Percentiles rank a stretch among this genome's conserved stretches.
phyloP scores from a whole-genome alignment of 2,113 vertebrate genomes.

The Noctilio leporinus region DNA sequence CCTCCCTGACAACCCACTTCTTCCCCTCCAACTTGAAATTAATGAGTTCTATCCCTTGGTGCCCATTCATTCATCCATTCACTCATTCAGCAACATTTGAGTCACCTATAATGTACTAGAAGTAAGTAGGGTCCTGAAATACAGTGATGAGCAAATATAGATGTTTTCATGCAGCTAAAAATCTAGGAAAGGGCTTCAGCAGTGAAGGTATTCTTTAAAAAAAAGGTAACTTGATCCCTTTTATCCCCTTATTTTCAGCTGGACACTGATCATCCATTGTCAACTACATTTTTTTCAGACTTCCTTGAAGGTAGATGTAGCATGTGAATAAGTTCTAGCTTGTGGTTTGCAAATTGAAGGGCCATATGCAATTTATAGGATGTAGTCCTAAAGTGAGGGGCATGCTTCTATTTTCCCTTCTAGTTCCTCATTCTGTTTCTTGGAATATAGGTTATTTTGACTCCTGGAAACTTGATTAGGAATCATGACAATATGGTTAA shows the following conservation, averaged over 20 bases:
- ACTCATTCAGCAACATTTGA: background rate
- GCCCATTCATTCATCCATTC: background rate
- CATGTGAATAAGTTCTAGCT: too few relatives aligned
- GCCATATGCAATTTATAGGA: rapidly evolving
- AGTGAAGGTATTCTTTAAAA: background rate
- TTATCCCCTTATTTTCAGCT: background rate
- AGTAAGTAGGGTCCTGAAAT: background rate
- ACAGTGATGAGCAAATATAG: background rate
- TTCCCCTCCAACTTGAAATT: background rate
- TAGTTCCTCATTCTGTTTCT: background rate
- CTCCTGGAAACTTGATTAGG: too few relatives aligned
- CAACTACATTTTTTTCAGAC: background rate
- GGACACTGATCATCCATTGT: too few relatives aligned
- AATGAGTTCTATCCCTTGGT: background rate
- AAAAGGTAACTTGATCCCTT: background rate
- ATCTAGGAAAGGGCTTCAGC: background rate
- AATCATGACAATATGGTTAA: rapidly evolving
- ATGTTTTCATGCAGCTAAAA: background rate
- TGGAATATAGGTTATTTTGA: background rate
- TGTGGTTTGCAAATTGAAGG: background rate
- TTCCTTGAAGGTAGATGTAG: background rate
- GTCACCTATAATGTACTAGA: background rate
- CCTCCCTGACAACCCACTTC: rapidly evolving
- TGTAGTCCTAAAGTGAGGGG: background rate
- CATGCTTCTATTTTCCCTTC: background rate